Evolutionary conservation across 2,888 invertebrate species (phyloP), one percentile per base, ranked within the genome.

Genomic region (Sminthurinus aureus): DNA sequence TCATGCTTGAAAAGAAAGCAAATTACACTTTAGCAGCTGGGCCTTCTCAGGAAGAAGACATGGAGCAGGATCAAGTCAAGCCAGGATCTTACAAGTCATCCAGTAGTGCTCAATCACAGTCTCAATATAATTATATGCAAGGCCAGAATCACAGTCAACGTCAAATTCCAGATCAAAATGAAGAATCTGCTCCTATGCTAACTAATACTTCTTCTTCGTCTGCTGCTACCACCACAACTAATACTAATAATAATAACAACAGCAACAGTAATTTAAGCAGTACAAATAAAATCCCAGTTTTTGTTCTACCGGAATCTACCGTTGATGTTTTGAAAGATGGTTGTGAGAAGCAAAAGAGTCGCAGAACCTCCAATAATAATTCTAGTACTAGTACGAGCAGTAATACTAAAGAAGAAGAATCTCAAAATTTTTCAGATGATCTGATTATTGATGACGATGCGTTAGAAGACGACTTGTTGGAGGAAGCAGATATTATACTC

Each of bases 1-100:
- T 50, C 52, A 81, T 81, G 80, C 22, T 81, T 20, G 80, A 81
- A 52, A 81, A 81, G 58, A 81, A 81, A 20, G 69, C 58, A 58
- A 81, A 73, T 73, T 67, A 69, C 50, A 58, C 12, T 24, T 73
- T 71, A 18, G 24, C 24, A 20, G 24, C 80, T 51, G 80, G 80
- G n/a, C 80, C 73, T 2, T 81, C 80, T n/a, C 80, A 81, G 12
- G 80, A 81, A 0, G 80, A 81, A 24, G 80, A 81, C 12, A 24
- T 22, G 50, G 80, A 81, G 15, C 80, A 73, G n/a, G 80, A 81
- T n/a, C 80, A 81, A 20, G 52, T 24, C 15, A n/a, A 24, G 18
- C 22, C 24, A 9, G 71, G 71, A 22, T 74, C 80, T 50, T 81
- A 81, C 58, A 81, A 73, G 73, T 81, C 80, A 12, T 52, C 74